Percentiles rank a stretch among this genome's conserved stretches.
phyloP scores from a whole-genome alignment of 2,888 invertebrate genomes.

The Cheiracanthium punctorium region DNA sequence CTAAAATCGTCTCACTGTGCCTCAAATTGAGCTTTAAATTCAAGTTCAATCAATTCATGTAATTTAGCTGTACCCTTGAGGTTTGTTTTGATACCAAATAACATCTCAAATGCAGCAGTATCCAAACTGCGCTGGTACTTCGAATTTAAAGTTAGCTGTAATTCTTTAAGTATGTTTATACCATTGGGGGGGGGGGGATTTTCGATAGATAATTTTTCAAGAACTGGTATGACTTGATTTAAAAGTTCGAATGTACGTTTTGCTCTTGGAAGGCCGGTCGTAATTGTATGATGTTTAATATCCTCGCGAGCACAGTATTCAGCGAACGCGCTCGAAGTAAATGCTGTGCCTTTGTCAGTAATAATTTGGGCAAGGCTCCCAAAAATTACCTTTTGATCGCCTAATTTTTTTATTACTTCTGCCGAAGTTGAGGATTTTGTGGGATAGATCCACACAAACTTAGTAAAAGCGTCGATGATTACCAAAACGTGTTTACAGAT shows the following conservation, averaged over 20 bases:
- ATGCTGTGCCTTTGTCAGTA: too few species aligned
- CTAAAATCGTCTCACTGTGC: neutral
- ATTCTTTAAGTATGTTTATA: neutral
- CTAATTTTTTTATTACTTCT: too few species aligned
- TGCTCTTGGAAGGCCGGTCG: neutral
- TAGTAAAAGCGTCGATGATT: too few species aligned
- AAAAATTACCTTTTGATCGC: too few species aligned
- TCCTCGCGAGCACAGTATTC: too few species aligned
- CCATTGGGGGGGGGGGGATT: neutral
- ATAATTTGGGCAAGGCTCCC: too few species aligned
- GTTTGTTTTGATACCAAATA: neutral
- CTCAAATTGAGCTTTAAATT: neutral
- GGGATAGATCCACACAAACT: too few species aligned
- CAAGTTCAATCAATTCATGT: neutral
- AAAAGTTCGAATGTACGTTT: neutral
- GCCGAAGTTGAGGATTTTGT: too few species aligned
- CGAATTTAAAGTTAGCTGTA: neutral
- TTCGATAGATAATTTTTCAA: neutral
- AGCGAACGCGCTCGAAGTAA: too few species aligned
- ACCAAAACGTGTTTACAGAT: too few species aligned
- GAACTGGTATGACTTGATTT: neutral
- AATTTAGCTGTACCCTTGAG: neutral
- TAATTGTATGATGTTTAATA: neutral
- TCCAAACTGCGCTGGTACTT: neutral
- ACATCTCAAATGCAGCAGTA: neutral